Base-by-base conservation (phyloP, 2,888 invertebrate genomes). In the Phragmatobia fuliginosa region DNA sequence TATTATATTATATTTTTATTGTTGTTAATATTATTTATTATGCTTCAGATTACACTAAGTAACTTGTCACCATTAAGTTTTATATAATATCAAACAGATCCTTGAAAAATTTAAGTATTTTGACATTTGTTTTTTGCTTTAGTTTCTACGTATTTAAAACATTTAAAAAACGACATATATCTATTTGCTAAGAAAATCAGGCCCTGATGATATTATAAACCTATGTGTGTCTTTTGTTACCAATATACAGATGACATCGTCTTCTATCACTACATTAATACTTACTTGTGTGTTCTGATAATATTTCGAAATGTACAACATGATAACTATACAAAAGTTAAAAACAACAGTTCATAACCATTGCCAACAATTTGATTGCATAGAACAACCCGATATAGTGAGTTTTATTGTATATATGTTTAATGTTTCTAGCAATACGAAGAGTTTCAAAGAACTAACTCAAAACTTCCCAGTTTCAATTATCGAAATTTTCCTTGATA, bases 311-410 rank as follows among this genome's bases (percentile, higher is more conserved):
- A 31, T 32, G 32, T 14, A n/a, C n/a, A n/a, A 25, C 16, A 62
- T 0, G 18, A 62, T 62, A 38, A 28, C 38, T 18, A 28, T 38
- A 28, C 8, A 18, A 38, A 38, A 49, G 45, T 21, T 32, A 10
- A 63, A 45, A 62, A 62, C 31, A 38, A 25, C 28, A 45, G 8
- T 16, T 28, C 28, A 41, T 56, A 36, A 56, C 21, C 56, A 59
- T 31, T 66, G 66, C 66, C 65, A 65, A 56, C 28, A 33, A 56
- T 56, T 10, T 38, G 38, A 65, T 59, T 59, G 41, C 14, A 66
- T n/a, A 59, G 18, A 66, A 65, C 56, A 21, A 28, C 25, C 32
- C 63, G 25, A 49, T 52, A 49, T 33, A 33, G 32, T n/a, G 32
- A 31, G n/a, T 63, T 52, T 49, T 25, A 63, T 49, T 32, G 3